These are phyloP conservation scores for Drosophila prostipennis DNA, from an alignment of 2,888 invertebrate species.

Conservation along the genomic window DNA sequence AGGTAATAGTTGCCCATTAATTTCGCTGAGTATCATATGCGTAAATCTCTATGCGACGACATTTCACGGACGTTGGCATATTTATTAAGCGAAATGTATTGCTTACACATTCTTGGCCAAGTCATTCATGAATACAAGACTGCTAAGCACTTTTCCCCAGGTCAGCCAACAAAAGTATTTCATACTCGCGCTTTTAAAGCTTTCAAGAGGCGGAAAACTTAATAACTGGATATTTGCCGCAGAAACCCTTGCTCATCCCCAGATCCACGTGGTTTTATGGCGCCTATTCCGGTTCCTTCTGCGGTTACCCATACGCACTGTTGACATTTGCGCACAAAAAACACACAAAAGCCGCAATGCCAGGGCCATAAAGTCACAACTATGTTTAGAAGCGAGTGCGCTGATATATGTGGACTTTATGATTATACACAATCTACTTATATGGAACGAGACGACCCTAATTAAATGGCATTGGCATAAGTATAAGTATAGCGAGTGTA, in stretches of 20 bases:
- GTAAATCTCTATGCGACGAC: slow-evolving; percentile 5
- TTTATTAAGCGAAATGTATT: slow-evolving; percentile 19
- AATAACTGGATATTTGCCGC: slow-evolving; percentile 58
- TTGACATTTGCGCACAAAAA: slow-evolving; percentile 53
- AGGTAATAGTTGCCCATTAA: neutral
- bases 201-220: slow-evolving; percentile 45
- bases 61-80: slow-evolving; percentile 4
- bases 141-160: neutral
- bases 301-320: slow-evolving; percentile 56
- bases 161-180: too few species aligned
- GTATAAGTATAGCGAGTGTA: slow-evolving; percentile 27
- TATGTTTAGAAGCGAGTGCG: slow-evolving; percentile 27
- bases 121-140: neutral
- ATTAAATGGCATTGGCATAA: slow-evolving; percentile 68
- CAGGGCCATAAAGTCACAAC: slow-evolving; percentile 58
- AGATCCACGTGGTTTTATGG: slow-evolving; percentile 30
- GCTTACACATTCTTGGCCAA: neutral
- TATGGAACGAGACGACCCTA: slow-evolving; percentile 55
- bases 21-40: neutral
- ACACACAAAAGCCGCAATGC: slow-evolving; percentile 44
- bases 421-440: slow-evolving; percentile 39
- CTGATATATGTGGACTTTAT: slow-evolving; percentile 37
- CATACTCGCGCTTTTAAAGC: slow-evolving; percentile 11
- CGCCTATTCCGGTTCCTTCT: slow-evolving; percentile 15
- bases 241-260: neutral